Evolutionary conservation across 2,113 vertebrate species (phyloP).

Genomic region (Oryzias javanicus): DNA sequence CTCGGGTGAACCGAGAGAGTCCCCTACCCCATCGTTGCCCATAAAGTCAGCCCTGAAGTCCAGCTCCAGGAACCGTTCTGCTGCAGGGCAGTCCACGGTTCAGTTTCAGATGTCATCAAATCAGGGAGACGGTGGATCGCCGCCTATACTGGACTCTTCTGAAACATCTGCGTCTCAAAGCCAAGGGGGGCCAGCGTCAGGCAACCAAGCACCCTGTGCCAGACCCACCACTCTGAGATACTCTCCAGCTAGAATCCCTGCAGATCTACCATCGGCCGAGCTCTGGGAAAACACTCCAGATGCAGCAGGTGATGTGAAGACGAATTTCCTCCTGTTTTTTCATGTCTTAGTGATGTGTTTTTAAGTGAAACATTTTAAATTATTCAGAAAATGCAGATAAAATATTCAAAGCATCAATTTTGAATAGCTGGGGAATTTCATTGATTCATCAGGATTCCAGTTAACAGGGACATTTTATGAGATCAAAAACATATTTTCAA

Average conservation of each 20-base stretch:
- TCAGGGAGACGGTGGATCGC: constrained; percentile 53
- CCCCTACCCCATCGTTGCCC: constrained; percentile 53
- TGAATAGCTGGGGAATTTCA: too few relatives aligned
- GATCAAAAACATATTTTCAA: too few relatives aligned
- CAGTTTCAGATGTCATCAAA: constrained; percentile 57
- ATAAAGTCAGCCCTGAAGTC: constrained; percentile 77
- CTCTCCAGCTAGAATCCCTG: constrained; percentile 51
- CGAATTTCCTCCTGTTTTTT: not conserved
- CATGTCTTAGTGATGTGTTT: not conserved
- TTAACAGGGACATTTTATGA: too few relatives aligned
- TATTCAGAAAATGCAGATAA: too few relatives aligned
- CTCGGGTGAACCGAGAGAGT: constrained; percentile 51
- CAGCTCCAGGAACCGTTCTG: constrained; percentile 61
- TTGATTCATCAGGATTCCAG: too few relatives aligned
- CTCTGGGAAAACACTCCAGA: constrained; percentile 65
- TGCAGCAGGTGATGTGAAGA: constrained; percentile 52
- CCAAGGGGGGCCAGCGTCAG: constrained; percentile 46
- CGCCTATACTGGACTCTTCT: constrained; percentile 41
- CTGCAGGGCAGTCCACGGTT: constrained; percentile 54
- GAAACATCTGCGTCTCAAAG: constrained; percentile 44
- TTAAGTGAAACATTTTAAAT: too few relatives aligned
- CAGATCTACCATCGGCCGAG: constrained; percentile 60
- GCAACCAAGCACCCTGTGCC: constrained; percentile 55
- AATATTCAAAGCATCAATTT: too few relatives aligned
- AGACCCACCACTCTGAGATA: constrained; percentile 74